Evolutionary conservation across 2,888 invertebrate genomes (phyloP), one percentile per base, ranked within the genome.

Genomic region (Petrophora chlorosata): DNA sequence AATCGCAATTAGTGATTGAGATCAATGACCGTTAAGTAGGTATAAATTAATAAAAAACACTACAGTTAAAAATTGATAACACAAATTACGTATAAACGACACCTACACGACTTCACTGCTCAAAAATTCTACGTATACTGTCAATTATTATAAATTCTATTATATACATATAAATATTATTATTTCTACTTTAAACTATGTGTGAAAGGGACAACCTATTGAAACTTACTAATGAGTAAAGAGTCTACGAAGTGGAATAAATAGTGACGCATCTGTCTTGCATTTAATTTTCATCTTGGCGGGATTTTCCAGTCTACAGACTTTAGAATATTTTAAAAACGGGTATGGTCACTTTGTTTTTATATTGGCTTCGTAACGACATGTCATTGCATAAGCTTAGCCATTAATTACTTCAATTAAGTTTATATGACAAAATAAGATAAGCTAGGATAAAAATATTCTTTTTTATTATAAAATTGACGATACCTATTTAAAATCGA

Each of bases 251-350:
- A 13, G 38, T 28, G 23, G 34, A 14, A 14, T 14, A 34, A 23
- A 34, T 22, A 9, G 12, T 39, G 39, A 39, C 39, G 39, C 29
- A 39, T 14, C 1, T 29, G 16, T 14, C 19, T 22, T 39, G n/a
- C 13, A 19, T 17, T 9, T 14, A n/a, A 15, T 39, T 39, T 39
- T 14, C 14, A 15, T 39, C 29, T 39, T 8, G 7, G 12, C 8
- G 19, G 39, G 29, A 7, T 13, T 19, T 39, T 19, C 34, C 34
- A 22, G 8, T 15, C 8, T n/a, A n/a, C 3, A 29, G 10, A n/a
- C 8, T 7, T n/a, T 0, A 15, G 5, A 9, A 15, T 9, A 16
- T 14, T 15, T 32, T 9, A 2, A 10, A 26, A 26, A 26, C 25
- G 2, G 3, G 25, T 26, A 9, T 26, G 10, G 3, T 26, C n/a